phyloP scores from a whole-genome alignment of 2,113 vertebrate genomes.

The Engraulis encrasicolus region DNA sequence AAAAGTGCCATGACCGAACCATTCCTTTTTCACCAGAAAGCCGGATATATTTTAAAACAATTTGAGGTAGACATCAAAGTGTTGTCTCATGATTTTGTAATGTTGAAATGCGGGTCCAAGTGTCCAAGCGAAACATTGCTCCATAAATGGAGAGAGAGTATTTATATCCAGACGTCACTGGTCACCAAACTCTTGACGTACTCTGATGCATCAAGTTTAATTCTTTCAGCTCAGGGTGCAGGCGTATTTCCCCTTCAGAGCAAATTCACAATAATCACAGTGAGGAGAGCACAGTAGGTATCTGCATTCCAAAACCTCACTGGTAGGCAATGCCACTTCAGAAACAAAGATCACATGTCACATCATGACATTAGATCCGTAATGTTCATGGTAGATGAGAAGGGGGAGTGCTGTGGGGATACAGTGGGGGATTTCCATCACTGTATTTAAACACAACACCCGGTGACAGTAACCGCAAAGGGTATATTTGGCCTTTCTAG shows the following conservation, averaged over 20 bases:
- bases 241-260: neutral
- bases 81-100: neutral
- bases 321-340: slow-evolving; percentile 12
- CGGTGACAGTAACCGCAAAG: slow-evolving; percentile 57
- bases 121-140: slow-evolving; percentile 63
- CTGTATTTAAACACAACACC: slow-evolving; percentile 56
- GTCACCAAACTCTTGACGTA: slow-evolving; percentile 65
- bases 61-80: neutral
- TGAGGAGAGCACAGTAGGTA: no score
- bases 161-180: slow-evolving; percentile 76
- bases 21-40: neutral
- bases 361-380: slow-evolving; percentile 36
- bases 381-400: slow-evolving; percentile 28
- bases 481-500: slow-evolving; percentile 62
- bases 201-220: slow-evolving; percentile 51
- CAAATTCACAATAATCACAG: neutral
- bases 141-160: slow-evolving; percentile 75
- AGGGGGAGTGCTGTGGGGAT: no score
- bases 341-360: slow-evolving; percentile 49
- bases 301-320: neutral
- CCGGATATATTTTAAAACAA: neutral
- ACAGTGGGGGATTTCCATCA: slow-evolving; percentile 48
- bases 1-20: neutral
- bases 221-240: slow-evolving; percentile 40
- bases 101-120: neutral